Evolutionary conservation across 2,797 vertebrate genomes (phyloP).

Genomic region (Labroides dimidiatus): DNA sequence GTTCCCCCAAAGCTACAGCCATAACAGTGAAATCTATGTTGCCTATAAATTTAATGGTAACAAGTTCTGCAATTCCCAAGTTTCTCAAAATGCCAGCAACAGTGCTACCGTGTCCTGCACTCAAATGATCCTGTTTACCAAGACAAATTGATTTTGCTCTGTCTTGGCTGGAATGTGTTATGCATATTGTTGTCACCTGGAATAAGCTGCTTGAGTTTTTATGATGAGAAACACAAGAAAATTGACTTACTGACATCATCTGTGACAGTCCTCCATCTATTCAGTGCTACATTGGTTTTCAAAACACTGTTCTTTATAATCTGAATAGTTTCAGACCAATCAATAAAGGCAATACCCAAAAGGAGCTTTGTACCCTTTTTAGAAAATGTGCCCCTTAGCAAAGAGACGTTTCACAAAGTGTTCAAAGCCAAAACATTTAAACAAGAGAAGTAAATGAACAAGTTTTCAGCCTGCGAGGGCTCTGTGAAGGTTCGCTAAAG

Average conservation of each 20-base stretch:
- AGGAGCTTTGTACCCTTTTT: constrained; percentile 6
- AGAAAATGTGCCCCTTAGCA: background rate
- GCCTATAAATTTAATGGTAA: constrained; percentile 70
- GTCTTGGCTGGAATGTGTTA: constrained; percentile 31
- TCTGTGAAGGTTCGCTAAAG: background rate
- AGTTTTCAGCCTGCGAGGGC: background rate
- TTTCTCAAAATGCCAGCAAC: constrained; percentile 44
- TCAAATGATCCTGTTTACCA: constrained; percentile 39
- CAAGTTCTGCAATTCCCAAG: constrained; percentile 57
- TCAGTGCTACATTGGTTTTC: background rate
- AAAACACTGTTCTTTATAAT: constrained; percentile 4
- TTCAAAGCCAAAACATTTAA: constrained; percentile 17
- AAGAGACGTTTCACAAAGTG: constrained; percentile 15
- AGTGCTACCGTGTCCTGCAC: constrained; percentile 29
- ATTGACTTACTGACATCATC: constrained; percentile 16
- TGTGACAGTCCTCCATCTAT: background rate
- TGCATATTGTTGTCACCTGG: constrained; percentile 32
- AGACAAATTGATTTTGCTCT: constrained; percentile 41
- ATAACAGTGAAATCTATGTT: constrained; percentile 62
- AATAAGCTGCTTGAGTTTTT: constrained; percentile 29
- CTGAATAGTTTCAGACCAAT: background rate
- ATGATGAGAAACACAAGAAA: constrained; percentile 15
- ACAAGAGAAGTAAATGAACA: constrained; percentile 8
- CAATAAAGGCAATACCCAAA: background rate
- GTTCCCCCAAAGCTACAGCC: constrained; percentile 58